phyloP scores from a whole-genome alignment of 2,113 vertebrate species.

The Calidris pygmaea region DNA sequence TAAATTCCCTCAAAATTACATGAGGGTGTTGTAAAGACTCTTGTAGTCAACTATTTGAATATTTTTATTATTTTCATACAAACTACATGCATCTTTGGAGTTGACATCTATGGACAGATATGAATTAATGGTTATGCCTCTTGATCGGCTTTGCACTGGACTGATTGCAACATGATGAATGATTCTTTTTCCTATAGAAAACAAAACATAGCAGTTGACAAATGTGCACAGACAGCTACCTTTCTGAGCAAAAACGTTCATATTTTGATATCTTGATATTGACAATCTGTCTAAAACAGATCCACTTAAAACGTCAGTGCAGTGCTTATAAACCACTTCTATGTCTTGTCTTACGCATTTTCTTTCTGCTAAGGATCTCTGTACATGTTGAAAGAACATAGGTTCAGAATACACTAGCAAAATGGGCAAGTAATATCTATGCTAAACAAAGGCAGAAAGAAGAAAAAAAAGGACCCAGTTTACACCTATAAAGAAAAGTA shows the following conservation, averaged over 20 bases:
- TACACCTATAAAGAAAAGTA: background rate
- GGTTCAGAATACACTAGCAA: background rate
- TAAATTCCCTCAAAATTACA: background rate
- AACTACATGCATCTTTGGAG: background rate
- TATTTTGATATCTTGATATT: constrained; percentile 21
- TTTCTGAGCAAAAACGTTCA: background rate
- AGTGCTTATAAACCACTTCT: background rate
- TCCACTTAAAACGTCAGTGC: background rate
- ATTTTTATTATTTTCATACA: background rate
- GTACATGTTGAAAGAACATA: background rate
- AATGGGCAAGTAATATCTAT: background rate
- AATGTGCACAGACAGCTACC: background rate
- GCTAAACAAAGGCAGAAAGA: background rate
- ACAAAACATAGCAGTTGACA: constrained; percentile 29
- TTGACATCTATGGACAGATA: background rate
- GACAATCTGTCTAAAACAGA: background rate
- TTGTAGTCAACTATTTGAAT: background rate
- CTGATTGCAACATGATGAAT: constrained; percentile 41
- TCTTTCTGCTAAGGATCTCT: background rate
- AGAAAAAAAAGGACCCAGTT: background rate
- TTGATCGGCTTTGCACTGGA: constrained; percentile 21
- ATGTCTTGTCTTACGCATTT: background rate
- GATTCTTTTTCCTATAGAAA: constrained; percentile 14
- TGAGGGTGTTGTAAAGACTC: background rate
- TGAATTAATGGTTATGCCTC: constrained; percentile 37